These are phyloP conservation scores for Nymphicus hollandicus DNA, from an alignment of 2,113 vertebrate genomes.

Conservation along the genomic window DNA sequence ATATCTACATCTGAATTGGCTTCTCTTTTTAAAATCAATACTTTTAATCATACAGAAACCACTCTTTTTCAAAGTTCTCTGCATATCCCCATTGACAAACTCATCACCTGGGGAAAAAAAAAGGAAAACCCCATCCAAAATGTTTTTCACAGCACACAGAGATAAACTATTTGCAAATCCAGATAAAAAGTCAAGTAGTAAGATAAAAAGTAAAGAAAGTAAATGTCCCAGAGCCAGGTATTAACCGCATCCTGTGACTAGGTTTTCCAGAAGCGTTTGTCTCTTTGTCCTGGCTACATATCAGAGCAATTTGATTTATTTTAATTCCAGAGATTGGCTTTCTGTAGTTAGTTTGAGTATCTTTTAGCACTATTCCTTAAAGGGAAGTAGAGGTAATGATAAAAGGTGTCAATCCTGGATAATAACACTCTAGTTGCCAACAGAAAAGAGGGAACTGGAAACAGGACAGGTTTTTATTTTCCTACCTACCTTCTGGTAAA, in stretches of 20 bases:
- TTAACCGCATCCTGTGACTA: no score
- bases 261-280: not conserved
- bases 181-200: no score
- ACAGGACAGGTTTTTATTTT: not conserved
- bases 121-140: not conserved
- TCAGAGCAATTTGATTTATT: not conserved
- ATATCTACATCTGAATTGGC: not conserved
- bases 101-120: not conserved
- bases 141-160: not conserved
- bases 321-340: not conserved
- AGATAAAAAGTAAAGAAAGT: no score
- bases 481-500: not conserved
- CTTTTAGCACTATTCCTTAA: not conserved
- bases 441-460: not conserved
- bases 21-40: not conserved
- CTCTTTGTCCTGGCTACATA: not conserved
- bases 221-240: no score
- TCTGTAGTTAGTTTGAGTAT: not conserved
- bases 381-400: not conserved
- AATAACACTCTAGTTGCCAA: not conserved
- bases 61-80: not conserved
- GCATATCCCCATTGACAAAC: not conserved
- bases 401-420: not conserved
- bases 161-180: not conserved
- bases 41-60: not conserved